phyloP scores from a whole-genome alignment of 1,140 invertebrate species.

The Chymomyza costata region DNA sequence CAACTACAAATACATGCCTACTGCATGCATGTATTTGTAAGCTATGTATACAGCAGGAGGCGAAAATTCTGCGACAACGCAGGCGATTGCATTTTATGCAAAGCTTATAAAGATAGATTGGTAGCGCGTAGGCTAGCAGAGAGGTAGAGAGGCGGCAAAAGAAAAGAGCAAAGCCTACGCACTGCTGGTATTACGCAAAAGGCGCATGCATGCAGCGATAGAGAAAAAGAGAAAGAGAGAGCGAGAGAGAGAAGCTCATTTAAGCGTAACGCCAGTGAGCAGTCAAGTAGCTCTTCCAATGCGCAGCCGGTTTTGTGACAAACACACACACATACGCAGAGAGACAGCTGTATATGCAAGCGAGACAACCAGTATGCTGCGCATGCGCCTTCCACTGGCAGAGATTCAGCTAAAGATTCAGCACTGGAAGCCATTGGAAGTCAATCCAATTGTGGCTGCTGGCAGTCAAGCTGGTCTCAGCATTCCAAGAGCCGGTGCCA shows the following conservation, averaged over 20 bases:
- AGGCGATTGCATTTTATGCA: too few species aligned
- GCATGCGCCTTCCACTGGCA: too few species aligned
- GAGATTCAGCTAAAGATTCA: too few species aligned
- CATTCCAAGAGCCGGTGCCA: too few species aligned
- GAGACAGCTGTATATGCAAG: constrained; percentile 23
- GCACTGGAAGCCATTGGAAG: too few species aligned
- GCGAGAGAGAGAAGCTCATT: constrained; percentile 40
- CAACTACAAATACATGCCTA: too few species aligned
- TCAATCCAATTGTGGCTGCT: neutral
- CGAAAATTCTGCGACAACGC: too few species aligned
- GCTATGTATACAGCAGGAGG: too few species aligned
- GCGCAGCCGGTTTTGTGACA: constrained; percentile 8
- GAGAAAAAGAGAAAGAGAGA: neutral
- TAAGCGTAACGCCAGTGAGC: constrained; percentile 59
- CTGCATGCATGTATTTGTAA: too few species aligned
- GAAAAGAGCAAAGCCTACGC: constrained; percentile 1
- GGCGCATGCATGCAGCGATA: neutral
- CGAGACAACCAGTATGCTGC: constrained; percentile 17
- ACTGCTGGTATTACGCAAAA: constrained; percentile 59
- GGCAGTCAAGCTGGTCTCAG: too few species aligned
- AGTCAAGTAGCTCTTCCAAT: constrained; percentile 10
- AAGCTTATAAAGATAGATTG: neutral
- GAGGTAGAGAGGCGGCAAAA: constrained; percentile 7
- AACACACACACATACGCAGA: constrained; percentile 9
- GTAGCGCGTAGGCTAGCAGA: neutral